Base-by-base conservation (phyloP, 2,888 invertebrate species). In the Acleris laterana region DNA sequence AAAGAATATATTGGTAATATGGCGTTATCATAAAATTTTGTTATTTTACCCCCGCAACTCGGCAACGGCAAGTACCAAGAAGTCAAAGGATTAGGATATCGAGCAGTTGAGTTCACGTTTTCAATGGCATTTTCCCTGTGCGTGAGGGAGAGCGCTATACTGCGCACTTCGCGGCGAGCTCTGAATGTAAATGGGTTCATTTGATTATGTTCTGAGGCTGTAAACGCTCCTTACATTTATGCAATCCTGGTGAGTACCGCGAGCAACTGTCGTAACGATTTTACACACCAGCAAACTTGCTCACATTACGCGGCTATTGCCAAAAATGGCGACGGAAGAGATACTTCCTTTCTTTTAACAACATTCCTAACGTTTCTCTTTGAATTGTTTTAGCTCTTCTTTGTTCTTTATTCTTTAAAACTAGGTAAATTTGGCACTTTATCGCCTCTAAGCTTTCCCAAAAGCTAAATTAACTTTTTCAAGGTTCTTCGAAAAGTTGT, bases 131-230 rank as follows among this genome's bases (percentile, higher is more conserved):
- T 89, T 89, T 75, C 80, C 76, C 78, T 75, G 84, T 75, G 90
- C 79, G 84, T 79, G 86, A 89, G 79, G 52, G 86, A 80, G 89
- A 87, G 71, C 71, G 63, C 70, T 65, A 75, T 72, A 76, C 73
- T 73, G 76, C 73, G 73, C 82, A 75, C 85, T 82, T 74, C 77
- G 79, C 80, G 80, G 79, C 85, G 78, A 80, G 81, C 78, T 80
- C 80, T 88, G 90, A 91, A 91, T 90, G 87, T 85, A 89, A 91
- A 92, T 90, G 84, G 86, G 89, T 90, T 89, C 90, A 91, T 91
- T 91, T 90, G 86, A 88, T 89, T 89, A 88, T 87, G 85, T 86
- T 66, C 87, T 81, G 79, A 79, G 80, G 81, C 74, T 78, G 84
- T 85, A 83, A 87, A 88, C 81, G 86, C 80, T 87, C 83, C 85